A percentile compares a stretch with the other conserved stretches of the same genome.
phyloP scores from a whole-genome alignment of 2,797 vertebrate species.

The Propithecus perrieri region DNA sequence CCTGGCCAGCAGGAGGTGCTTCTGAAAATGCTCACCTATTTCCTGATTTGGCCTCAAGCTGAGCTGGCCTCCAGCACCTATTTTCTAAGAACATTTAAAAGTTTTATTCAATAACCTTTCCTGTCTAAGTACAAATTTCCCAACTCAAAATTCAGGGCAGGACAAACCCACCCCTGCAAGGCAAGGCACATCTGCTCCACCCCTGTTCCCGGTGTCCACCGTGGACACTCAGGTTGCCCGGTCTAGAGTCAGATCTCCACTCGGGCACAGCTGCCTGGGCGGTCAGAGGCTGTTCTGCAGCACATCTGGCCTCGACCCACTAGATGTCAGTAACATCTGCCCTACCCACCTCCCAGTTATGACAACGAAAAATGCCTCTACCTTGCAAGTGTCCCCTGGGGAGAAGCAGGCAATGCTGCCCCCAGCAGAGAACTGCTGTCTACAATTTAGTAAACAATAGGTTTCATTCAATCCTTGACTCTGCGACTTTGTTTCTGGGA shows the following conservation, averaged over 20 bases:
- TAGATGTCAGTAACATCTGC: too few species aligned
- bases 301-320: neutral
- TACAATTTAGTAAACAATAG: neutral
- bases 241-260: accelerated
- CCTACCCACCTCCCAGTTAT: too few species aligned
- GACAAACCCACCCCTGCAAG: neutral
- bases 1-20: too few species aligned
- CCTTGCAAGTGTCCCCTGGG: accelerated
- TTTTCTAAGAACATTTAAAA: neutral
- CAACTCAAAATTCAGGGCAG: neutral
- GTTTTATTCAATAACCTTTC: neutral
- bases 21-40: neutral
- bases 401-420: neutral
- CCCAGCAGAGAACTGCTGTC: neutral
- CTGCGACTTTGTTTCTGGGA: neutral
- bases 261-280: accelerated
- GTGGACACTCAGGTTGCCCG: too few species aligned
- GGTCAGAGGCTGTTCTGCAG: neutral
- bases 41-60: neutral
- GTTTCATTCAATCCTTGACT: neutral
- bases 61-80: neutral
- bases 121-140: neutral
- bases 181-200: neutral
- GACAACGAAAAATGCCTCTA: too few species aligned
- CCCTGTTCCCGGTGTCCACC: neutral